These are phyloP conservation scores for Tillus elongatus DNA, from an alignment of 2,888 invertebrate genomes.

Conservation along the genomic window DNA sequence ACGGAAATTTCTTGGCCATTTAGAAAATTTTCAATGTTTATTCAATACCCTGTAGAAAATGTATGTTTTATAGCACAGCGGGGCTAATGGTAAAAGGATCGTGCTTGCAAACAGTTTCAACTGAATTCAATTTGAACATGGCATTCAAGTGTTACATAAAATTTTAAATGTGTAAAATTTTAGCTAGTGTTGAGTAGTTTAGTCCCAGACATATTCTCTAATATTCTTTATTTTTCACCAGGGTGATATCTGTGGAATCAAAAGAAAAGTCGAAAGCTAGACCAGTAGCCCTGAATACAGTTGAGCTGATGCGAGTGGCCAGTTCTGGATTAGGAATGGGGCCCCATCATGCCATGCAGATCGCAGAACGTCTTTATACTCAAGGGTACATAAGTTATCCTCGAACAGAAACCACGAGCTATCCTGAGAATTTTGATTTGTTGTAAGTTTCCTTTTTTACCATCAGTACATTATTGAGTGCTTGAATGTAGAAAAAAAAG, in stretches of 20 bases:
- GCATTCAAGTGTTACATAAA: conserved; percentile 7
- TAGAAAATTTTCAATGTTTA: no score
- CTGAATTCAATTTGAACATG: conserved; percentile 8
- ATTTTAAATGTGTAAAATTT: conserved; percentile 5
- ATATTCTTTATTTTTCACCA: conserved; percentile 36
- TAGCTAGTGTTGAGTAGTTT: no score
- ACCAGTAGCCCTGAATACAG: conserved; percentile 92
- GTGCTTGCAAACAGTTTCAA: no score
- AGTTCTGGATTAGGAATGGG: conserved; percentile 88
- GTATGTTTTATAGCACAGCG: no score
- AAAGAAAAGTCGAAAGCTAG: conserved; percentile 81
- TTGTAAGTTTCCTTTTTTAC: conserved; percentile 47
- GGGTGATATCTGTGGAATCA: conserved; percentile 65
- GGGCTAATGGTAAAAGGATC: no score
- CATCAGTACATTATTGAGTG: conserved; percentile 8
- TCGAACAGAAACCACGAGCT: conserved; percentile 94
- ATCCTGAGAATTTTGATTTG: conserved; percentile 91
- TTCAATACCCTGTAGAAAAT: no score
- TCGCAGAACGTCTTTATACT: conserved; percentile 87
- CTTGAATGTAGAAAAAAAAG: no score
- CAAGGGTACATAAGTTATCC: conserved; percentile 98
- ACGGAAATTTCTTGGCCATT: no score
- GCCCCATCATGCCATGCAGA: conserved; percentile 85
- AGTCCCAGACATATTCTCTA: no score
- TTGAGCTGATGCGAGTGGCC: conserved; percentile 88